These are phyloP conservation scores for Molothrus ater DNA, from an alignment of 2,797 vertebrate genomes.

Conservation along the genomic window DNA sequence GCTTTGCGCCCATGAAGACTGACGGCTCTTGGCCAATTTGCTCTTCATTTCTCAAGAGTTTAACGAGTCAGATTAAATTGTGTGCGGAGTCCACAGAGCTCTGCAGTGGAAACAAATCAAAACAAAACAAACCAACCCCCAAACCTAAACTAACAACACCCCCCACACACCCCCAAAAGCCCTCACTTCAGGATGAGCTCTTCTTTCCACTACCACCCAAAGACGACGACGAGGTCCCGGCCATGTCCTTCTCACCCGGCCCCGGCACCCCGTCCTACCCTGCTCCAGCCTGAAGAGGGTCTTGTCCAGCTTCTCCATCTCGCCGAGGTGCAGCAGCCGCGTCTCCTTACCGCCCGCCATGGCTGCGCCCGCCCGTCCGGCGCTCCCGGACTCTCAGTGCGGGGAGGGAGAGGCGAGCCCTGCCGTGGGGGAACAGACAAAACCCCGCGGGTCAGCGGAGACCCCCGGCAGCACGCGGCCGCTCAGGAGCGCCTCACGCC, in stretches of 20 bases:
- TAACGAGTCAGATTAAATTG: rapidly evolving
- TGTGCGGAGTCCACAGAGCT: rapidly evolving
- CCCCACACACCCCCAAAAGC: too few species aligned
- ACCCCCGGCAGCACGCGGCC: neutral
- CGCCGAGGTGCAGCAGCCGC: constrained; percentile 85
- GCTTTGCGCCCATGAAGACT: neutral
- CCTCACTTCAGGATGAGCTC: neutral
- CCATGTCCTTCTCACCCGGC: neutral
- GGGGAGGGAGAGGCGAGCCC: constrained; percentile 24
- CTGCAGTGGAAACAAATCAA: neutral
- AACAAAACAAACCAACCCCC: rapidly evolving
- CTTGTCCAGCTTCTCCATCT: constrained; percentile 90
- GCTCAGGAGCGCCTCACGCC: neutral
- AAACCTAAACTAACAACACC: neutral
- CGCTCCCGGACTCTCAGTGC: constrained; percentile 45
- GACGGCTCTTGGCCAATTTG: neutral
- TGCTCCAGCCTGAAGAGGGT: constrained; percentile 94
- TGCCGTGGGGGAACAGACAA: constrained; percentile 46
- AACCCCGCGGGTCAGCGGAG: neutral
- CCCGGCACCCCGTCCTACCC: constrained; percentile 76
- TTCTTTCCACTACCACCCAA: neutral
- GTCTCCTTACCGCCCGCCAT: constrained; percentile 88
- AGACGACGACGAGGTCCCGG: neutral
- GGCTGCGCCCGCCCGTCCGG: constrained; percentile 56
- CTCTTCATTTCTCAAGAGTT: neutral